Evolutionary conservation across 64 coral and sea anemone genomes (phyloP).

Genomic region (Trachythela sp.): DNA sequence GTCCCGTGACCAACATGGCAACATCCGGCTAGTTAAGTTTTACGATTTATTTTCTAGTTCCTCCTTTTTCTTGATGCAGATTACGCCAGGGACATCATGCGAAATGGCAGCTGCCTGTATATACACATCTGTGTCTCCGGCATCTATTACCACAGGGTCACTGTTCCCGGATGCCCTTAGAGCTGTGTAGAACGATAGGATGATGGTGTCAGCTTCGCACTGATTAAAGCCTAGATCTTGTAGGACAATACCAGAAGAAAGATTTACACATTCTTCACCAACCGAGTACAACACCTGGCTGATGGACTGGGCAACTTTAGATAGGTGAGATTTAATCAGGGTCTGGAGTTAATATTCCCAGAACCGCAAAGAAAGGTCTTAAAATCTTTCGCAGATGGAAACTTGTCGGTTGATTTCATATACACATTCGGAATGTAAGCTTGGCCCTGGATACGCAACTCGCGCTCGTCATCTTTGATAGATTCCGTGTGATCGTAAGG

Average conservation of each 20-base stretch:
- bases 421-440: conserved; percentile 7
- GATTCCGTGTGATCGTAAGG: not conserved
- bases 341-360: conserved; percentile 13
- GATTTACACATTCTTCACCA: not conserved
- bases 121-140: not conserved
- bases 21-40: not conserved
- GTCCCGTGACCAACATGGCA: conserved; percentile 13
- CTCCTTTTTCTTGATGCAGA: conserved; percentile 17
- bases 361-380: conserved; percentile 1
- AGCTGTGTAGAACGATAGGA: conserved; percentile 13
- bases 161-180: not conserved
- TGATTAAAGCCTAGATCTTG: not conserved
- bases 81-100: not conserved
- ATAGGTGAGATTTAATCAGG: conserved; percentile 6
- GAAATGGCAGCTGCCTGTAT: not conserved
- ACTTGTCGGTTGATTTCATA: conserved; percentile 4
- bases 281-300: conserved; percentile 10
- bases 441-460: not conserved
- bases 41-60: not conserved
- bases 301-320: not conserved
- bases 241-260: conserved; percentile 1
- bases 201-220: conserved; percentile 23
- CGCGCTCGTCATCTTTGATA: conserved; percentile 21
- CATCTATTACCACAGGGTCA: conserved; percentile 20
- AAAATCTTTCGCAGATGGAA: conserved; percentile 2